Evolutionary conservation across 2,113 vertebrate species (phyloP).

Genomic region (Apaloderma vittatum): DNA sequence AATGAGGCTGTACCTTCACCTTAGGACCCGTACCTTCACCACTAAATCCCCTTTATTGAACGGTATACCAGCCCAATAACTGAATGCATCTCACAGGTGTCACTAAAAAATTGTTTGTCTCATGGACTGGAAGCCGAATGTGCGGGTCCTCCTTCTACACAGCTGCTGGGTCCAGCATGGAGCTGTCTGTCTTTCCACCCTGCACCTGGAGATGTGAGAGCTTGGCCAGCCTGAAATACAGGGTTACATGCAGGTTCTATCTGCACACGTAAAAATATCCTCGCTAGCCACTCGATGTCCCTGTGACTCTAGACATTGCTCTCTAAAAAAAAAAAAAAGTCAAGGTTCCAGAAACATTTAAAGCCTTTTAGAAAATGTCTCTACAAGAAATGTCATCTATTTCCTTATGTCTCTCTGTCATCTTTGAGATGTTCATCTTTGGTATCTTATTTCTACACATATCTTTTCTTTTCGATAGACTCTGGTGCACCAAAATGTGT

Average conservation of each 20-base stretch:
- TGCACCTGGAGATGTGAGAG: not conserved
- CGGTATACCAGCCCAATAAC: not conserved
- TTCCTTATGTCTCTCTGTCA: not conserved
- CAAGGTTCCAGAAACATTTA: not conserved
- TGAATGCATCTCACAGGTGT: not conserved
- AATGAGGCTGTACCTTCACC: constrained; percentile 54
- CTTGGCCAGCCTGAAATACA: not conserved
- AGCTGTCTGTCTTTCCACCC: not conserved
- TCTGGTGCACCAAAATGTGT: not conserved
- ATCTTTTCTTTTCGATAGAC: not conserved
- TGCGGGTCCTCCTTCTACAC: accelerated
- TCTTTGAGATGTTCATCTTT: not conserved
- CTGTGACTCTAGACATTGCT: not conserved
- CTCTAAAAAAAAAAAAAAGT: not conserved
- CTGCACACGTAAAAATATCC: constrained; percentile 12
- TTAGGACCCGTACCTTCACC: constrained; percentile 27
- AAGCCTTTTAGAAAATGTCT: not conserved
- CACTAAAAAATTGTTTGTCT: constrained; percentile 39
- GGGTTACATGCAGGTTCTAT: not conserved
- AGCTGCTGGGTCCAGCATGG: not conserved
- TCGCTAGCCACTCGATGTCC: not conserved
- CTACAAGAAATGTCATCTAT: not conserved
- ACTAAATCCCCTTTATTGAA: constrained; percentile 12
- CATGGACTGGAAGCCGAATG: not conserved
- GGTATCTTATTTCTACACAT: not conserved